phyloP scores from a whole-genome alignment of 2,888 invertebrate species.

The Dorcus hopei region DNA sequence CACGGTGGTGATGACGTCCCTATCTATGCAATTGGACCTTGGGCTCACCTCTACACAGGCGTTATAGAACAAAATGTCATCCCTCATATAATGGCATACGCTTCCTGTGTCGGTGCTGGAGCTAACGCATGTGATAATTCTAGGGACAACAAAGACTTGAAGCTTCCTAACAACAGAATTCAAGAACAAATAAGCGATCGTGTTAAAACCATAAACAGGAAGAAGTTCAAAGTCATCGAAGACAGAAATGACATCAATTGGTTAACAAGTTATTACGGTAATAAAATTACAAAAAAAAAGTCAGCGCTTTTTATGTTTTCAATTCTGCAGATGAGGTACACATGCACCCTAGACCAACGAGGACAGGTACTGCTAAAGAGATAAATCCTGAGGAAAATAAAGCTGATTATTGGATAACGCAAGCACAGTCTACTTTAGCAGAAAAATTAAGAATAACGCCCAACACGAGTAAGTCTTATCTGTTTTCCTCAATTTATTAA shows the following conservation, averaged over 20 bases:
- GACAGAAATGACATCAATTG: no score
- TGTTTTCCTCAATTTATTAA: not conserved
- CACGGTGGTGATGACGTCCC: conserved; percentile 80
- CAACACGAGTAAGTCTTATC: conserved; percentile 27
- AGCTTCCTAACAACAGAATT: no score
- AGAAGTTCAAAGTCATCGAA: no score
- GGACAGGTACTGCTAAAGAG: not conserved
- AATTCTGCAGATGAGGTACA: not conserved
- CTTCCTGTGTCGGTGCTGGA: conserved; percentile 67
- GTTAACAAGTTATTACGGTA: no score
- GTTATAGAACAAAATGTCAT: conserved; percentile 75
- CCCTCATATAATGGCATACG: conserved; percentile 71
- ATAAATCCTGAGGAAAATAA: conserved; percentile 14
- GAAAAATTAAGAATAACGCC: conserved; percentile 25
- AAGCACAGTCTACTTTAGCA: conserved; percentile 42
- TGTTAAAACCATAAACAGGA: no score
- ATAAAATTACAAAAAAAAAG: no score
- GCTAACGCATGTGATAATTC: conserved; percentile 22
- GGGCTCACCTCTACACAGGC: conserved; percentile 76
- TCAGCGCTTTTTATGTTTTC: no score
- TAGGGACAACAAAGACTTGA: no score
- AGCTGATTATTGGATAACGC: conserved; percentile 39
- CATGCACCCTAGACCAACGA: conserved; percentile 2
- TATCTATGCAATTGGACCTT: conserved; percentile 72
- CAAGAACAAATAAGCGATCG: no score